These are phyloP conservation scores for Sycobia sp. DNA, from an alignment of 1,140 invertebrate genomes.

Conservation along the genomic window DNA sequence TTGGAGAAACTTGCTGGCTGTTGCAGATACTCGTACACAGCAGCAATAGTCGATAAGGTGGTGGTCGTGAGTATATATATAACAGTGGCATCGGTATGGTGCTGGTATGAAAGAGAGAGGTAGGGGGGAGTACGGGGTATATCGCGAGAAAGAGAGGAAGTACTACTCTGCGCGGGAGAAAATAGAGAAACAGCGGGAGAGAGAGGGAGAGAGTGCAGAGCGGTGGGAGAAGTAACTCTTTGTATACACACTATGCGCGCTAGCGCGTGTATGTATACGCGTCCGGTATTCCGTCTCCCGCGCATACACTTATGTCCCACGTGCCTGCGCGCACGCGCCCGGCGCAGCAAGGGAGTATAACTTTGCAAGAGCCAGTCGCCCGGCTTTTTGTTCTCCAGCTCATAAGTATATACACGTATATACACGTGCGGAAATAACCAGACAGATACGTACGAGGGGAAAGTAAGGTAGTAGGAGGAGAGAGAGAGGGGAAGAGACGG, in stretches of 20 bases:
- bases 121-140: background rate
- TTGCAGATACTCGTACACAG: background rate
- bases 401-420: background rate
- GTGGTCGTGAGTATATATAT: too few species aligned
- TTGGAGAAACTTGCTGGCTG: constrained; percentile 46
- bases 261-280: background rate
- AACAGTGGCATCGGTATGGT: background rate
- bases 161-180: background rate
- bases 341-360: constrained; percentile 1
- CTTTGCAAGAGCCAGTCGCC: background rate
- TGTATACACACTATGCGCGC: too few species aligned
- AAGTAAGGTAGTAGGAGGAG: too few species aligned
- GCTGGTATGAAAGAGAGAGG: background rate
- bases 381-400: background rate
- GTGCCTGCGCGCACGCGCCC: background rate
- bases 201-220: background rate
- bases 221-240: background rate
- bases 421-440: background rate
- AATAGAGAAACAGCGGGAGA: background rate
- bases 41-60: background rate
- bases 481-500: constrained; percentile 19
- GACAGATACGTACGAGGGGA: background rate
- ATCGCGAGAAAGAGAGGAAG: background rate
- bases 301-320: background rate
- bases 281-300: background rate